A percentile compares a stretch with the other conserved stretches of the same genome.
Conservation (phyloP, 1,140 invertebrate genomes). For the Conus ventricosus region DNA sequence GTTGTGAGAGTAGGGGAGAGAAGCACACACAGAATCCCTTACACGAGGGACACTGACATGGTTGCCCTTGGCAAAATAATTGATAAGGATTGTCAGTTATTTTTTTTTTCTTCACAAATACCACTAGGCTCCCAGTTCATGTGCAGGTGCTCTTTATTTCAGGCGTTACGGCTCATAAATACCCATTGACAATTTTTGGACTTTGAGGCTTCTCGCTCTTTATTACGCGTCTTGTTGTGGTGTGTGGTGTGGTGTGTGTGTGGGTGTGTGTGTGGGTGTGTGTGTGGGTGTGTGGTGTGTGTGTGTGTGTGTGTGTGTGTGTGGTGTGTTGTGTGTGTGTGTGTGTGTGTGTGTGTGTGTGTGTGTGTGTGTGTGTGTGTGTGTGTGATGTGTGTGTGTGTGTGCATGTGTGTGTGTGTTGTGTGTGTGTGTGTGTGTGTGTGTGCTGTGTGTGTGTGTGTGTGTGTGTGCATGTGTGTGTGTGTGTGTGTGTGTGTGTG, state of each 20-base stretch:
- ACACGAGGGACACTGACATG: too few species aligned
- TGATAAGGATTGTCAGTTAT: too few species aligned
- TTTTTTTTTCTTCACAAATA: too few species aligned
- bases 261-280: background rate
- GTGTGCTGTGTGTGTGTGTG: background rate
- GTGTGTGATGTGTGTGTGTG: background rate
- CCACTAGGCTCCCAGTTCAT: too few species aligned
- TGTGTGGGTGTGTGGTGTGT: background rate
- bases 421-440: background rate
- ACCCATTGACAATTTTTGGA: too few species aligned
- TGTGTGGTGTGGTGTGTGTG: background rate
- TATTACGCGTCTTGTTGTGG: background rate
- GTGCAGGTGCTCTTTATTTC: too few species aligned
- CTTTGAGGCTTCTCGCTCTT: background rate
- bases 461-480: background rate
- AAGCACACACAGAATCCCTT: too few species aligned
- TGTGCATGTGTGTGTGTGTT: background rate
- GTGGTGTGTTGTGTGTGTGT: background rate
- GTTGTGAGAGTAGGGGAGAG: too few species aligned
- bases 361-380: background rate
- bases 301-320: background rate
- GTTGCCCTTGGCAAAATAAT: too few species aligned
- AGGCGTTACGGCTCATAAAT: too few species aligned
- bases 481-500: too few species aligned
- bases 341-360: background rate